Evolutionary conservation across 1,140 invertebrate species (phyloP).

Genomic region (Drosophila sproati): DNA sequence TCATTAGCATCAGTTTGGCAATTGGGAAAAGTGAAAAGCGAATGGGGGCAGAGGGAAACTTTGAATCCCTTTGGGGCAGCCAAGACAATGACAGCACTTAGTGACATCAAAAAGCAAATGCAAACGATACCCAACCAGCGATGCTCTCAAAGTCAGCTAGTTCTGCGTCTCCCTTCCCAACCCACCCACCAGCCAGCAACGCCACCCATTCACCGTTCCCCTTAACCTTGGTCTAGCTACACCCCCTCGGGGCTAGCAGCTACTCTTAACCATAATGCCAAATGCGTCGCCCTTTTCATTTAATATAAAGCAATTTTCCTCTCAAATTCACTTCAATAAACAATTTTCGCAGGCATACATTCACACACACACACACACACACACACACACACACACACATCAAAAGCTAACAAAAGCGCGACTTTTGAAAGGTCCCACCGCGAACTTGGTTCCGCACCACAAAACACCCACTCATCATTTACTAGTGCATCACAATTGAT

Average conservation of each 20-base stretch:
- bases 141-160: slow-evolving; percentile 37
- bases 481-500: slow-evolving; percentile 21
- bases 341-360: slow-evolving; percentile 54
- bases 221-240: not conserved
- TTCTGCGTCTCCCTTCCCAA: not conserved
- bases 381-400: slow-evolving; percentile 33
- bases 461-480: not conserved
- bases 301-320: slow-evolving; percentile 81
- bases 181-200: not conserved
- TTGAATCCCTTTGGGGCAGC: slow-evolving; percentile 37
- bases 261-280: slow-evolving; percentile 42
- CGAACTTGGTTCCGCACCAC: not conserved
- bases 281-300: slow-evolving; percentile 62
- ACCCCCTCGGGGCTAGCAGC: not conserved
- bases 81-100: slow-evolving; percentile 56
- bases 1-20: slow-evolving; percentile 26
- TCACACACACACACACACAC: slow-evolving; percentile 18
- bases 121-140: slow-evolving; percentile 31
- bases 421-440: slow-evolving; percentile 40
- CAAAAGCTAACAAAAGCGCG: slow-evolving; percentile 42
- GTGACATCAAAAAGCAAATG: slow-evolving; percentile 55
- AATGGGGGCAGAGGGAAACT: not conserved
- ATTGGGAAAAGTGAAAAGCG: slow-evolving; percentile 2
- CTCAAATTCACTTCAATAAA: slow-evolving; percentile 80
- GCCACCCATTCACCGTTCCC: not conserved